Percentiles rank a stretch among this genome's conserved stretches.
Conservation (phyloP, 2,888 invertebrate genomes). For the Clusia tigrina region DNA sequence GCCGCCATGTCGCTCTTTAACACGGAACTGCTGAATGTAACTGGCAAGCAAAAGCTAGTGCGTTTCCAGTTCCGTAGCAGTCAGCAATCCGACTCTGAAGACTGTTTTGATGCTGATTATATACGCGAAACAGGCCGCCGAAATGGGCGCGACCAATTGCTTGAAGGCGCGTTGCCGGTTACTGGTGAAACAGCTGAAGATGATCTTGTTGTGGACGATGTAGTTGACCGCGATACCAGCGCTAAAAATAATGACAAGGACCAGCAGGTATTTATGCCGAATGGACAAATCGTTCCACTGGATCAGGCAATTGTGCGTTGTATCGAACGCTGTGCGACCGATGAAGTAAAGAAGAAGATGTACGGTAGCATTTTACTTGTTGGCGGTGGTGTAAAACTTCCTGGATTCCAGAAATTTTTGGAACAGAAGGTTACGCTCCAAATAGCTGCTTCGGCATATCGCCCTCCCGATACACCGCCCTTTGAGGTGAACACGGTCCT, state of each 20-base stretch:
- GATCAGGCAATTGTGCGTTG: slow-evolving; percentile 92
- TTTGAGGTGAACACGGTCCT: slow-evolving; percentile 89
- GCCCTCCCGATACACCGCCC: slow-evolving; percentile 75
- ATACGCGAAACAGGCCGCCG: slow-evolving; percentile 80
- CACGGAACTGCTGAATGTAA: slow-evolving; percentile 85
- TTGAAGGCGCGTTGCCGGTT: slow-evolving; percentile 63
- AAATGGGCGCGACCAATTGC: slow-evolving; percentile 65
- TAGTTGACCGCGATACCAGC: slow-evolving; percentile 66
- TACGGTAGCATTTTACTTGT: slow-evolving; percentile 91
- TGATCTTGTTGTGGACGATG: slow-evolving; percentile 70
- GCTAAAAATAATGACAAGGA: slow-evolving; percentile 60
- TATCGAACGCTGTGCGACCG: slow-evolving; percentile 87
- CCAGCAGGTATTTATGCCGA: slow-evolving; percentile 55
- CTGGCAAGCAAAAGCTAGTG: slow-evolving; percentile 74
- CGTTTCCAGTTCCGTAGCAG: slow-evolving; percentile 76
- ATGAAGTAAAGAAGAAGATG: slow-evolving; percentile 92
- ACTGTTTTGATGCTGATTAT: slow-evolving; percentile 93
- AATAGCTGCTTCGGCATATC: slow-evolving; percentile 71
- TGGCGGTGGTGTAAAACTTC: slow-evolving; percentile 90
- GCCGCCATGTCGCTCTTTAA: slow-evolving; percentile 89
- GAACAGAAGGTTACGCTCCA: slow-evolving; percentile 86
- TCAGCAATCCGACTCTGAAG: slow-evolving; percentile 80
- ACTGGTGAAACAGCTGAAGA: slow-evolving; percentile 69
- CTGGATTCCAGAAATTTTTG: slow-evolving; percentile 85
- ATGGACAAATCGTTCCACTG: slow-evolving; percentile 83